Percentiles rank a stretch among this genome's conserved stretches.
Conservation (phyloP, 1,140 invertebrate species). For the Heliconius congener region DNA sequence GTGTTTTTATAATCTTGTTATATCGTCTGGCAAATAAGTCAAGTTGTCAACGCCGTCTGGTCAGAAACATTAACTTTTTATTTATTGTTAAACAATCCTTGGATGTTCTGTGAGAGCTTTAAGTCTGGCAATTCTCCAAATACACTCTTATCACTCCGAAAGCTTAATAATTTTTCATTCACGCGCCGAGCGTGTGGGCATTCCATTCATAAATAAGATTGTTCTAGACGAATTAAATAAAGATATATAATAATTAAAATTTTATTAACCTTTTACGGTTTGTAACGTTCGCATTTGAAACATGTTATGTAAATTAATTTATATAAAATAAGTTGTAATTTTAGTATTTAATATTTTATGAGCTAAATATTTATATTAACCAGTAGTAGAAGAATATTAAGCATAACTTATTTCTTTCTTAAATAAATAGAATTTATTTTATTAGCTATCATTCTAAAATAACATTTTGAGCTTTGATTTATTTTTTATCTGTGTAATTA, state of each 20-base stretch:
- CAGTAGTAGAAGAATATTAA: background rate
- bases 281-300: slow-evolving; percentile 11
- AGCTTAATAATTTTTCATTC: slow-evolving; percentile 51
- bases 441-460: background rate
- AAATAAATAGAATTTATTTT: no score
- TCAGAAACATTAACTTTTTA: slow-evolving; percentile 58
- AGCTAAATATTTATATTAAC: no score
- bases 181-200: slow-evolving; percentile 38
- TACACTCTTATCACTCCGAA: slow-evolving; percentile 42
- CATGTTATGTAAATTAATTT: slow-evolving; percentile 26
- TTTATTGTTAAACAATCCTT: slow-evolving; percentile 53
- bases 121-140: slow-evolving; percentile 55
- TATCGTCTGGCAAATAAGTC: slow-evolving; percentile 54
- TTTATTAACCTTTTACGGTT: background rate
- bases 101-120: slow-evolving; percentile 40
- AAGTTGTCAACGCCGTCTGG: slow-evolving; percentile 70
- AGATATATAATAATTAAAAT: slow-evolving; percentile 14
- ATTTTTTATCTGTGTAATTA: background rate
- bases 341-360: no score
- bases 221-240: slow-evolving; percentile 32
- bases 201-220: slow-evolving; percentile 51
- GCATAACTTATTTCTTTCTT: no score
- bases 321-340: background rate
- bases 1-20: slow-evolving; percentile 44
- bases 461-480: background rate